Conservation (phyloP, 2,113 vertebrate species). For the Daboia siamensis region DNA sequence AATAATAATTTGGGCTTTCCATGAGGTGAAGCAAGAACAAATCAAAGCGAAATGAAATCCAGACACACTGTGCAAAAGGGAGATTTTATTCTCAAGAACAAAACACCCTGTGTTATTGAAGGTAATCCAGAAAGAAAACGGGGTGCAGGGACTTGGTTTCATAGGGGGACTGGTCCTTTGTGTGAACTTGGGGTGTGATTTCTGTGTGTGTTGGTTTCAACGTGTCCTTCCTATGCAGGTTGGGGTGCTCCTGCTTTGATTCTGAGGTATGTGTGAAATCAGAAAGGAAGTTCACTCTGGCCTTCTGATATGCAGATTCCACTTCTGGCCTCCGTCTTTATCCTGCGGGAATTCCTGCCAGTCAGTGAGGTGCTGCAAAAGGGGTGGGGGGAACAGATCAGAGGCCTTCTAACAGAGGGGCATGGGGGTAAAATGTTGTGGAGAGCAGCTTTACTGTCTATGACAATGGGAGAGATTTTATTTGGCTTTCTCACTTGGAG, state of each 20-base stretch:
- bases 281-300: neutral
- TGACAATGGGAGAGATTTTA: neutral
- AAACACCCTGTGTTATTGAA: neutral
- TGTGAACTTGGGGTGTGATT: neutral
- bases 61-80: neutral
- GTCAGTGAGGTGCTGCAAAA: neutral
- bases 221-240: neutral
- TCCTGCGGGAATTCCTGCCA: neutral
- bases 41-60: neutral
- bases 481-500: neutral
- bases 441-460: neutral
- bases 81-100: neutral
- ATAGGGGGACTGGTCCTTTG: no score
- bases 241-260: neutral
- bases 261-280: neutral
- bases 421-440: neutral
- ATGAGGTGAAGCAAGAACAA: neutral
- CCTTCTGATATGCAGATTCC: neutral
- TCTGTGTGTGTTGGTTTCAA: neutral
- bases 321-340: neutral
- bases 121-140: neutral
- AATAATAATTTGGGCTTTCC: neutral
- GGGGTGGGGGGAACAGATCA: neutral
- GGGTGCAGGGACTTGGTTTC: neutral
- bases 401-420: neutral